These are phyloP conservation scores for Pantelozetes paolii DNA, from an alignment of 2,888 invertebrate genomes.

Conservation along the genomic window DNA sequence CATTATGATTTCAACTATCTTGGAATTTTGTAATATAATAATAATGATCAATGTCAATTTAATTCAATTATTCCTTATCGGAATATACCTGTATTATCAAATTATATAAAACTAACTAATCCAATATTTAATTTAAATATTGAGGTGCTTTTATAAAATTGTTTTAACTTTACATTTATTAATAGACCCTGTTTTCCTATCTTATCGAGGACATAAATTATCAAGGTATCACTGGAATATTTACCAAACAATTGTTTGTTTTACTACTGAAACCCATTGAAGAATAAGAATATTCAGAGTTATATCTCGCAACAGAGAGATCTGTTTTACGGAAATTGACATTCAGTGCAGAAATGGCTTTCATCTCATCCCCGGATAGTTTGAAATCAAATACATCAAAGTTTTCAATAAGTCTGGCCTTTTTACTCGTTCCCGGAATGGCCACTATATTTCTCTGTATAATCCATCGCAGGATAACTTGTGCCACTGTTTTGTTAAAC, in stretches of 20 bases:
- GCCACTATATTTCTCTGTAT: constrained; percentile 17
- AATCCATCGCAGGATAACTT: constrained; percentile 33
- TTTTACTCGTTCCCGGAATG: constrained; percentile 19
- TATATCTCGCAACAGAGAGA: not conserved
- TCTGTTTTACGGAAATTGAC: not conserved
- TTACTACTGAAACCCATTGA: not conserved
- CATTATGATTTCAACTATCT: no score
- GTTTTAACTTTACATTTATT: no score
- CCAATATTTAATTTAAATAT: no score
- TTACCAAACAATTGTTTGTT: not conserved
- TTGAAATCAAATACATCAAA: constrained; percentile 25
- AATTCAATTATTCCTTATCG: no score
- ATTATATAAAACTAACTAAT: no score
- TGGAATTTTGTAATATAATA: no score
- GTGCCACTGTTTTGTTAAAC: constrained; percentile 31
- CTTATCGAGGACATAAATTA: no score
- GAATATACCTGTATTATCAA: no score
- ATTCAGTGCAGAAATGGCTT: not conserved
- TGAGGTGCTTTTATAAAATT: no score
- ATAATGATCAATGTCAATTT: no score
- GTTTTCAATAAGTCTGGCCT: constrained; percentile 34
- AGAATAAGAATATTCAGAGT: constrained; percentile 30
- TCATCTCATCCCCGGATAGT: constrained; percentile 12
- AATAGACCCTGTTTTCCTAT: no score
- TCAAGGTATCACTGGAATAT: no score